These are phyloP conservation scores for Etia nguti DNA, from an alignment of 2,113 vertebrate genomes.

Conservation along the genomic window DNA sequence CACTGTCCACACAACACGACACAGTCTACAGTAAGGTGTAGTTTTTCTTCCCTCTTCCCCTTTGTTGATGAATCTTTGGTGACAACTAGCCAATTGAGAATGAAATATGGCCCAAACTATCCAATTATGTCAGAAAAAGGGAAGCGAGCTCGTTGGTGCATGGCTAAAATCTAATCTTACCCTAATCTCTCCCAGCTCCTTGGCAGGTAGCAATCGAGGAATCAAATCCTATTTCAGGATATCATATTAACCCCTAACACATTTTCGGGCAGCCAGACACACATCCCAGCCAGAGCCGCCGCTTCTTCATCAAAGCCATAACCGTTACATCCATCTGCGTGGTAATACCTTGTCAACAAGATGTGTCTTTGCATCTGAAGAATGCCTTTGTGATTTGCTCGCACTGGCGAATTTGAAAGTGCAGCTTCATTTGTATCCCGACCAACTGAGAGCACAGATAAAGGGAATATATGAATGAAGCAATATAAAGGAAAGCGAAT, in stretches of 20 bases:
- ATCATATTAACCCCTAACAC: slow-evolving; percentile 6
- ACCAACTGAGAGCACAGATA: slow-evolving; percentile 1
- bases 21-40: background rate
- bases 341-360: slow-evolving; percentile 18
- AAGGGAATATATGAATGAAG: slow-evolving; percentile 18
- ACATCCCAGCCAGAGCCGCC: background rate
- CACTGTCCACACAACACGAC: background rate
- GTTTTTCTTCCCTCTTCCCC: background rate
- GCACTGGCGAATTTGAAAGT: background rate
- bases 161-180: slow-evolving; percentile 33
- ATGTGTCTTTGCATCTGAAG: slow-evolving; percentile 37
- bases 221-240: slow-evolving; percentile 13
- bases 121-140: slow-evolving; percentile 35
- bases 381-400: background rate
- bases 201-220: slow-evolving; percentile 37
- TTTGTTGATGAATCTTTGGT: background rate
- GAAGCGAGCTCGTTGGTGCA: background rate
- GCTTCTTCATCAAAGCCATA: background rate
- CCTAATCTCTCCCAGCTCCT: slow-evolving; percentile 9
- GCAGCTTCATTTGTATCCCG: background rate
- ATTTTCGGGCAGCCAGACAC: background rate
- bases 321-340: background rate
- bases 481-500: background rate
- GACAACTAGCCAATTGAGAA: slow-evolving; percentile 26
- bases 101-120: slow-evolving; percentile 28